Evolutionary conservation across 2,888 invertebrate genomes (phyloP), one percentile per base, ranked within the genome.

Genomic region (Lottia gigantea): DNA sequence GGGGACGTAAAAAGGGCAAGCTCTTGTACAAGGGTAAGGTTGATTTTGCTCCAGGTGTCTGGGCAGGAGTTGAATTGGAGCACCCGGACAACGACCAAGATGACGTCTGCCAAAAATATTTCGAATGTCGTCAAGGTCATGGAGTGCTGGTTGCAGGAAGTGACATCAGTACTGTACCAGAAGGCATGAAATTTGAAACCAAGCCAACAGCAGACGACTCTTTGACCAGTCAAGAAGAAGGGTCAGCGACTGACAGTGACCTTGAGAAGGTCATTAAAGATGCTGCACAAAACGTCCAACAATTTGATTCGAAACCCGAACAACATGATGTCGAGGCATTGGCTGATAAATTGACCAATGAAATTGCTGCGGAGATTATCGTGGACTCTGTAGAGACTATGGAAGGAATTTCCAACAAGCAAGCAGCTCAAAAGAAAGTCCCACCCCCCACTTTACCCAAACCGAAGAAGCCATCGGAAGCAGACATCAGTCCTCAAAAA

Each of bases 1-100:
- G 79, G 26, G 83, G 83, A 0, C 69, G 78, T 46, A 67, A 75
- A 45, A 46, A 70, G 19, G 85, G 84, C 7, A 76, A 69, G 15
- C 74, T 85, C n/a, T 66, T 80, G 26, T 85, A 76, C 78, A 85
- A 84, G 74, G 85, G 85, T 31, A 76, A 77, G 40, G 82, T 82
- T 15, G 71, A 79, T 64, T 85, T 83, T 76, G 82, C 83, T n/a
- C 80, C 82, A 0, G 85, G 85, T 25, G 73, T 83, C 46, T 84
- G 83, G 84, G 85, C 82, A 1, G 85, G 85, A 6, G 84, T 85
- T 19, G 85, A 84, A 76, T 74, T 85, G 49, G 83, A 84, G 25
- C 46, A 71, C 23, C 76, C 81, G 4, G 80, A 81, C 23, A 84
- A 85, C 1, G 76, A 80, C 55, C 82, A 78, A 70, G 80, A 84